Conservation (phyloP, 2,113 vertebrate species). For the Plotosus lineatus region DNA sequence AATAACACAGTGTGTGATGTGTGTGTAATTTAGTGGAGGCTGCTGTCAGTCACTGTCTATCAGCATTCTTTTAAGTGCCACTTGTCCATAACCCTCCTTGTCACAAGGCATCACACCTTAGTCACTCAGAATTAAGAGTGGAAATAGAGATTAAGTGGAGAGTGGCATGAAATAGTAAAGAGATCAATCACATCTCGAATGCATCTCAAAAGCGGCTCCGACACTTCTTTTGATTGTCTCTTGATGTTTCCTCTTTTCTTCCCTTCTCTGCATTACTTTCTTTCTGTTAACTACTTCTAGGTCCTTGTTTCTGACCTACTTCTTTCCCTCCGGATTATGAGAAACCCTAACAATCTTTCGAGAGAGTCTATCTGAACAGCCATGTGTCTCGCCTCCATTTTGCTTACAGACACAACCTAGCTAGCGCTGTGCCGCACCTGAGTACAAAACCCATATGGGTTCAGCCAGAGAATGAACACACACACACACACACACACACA, state of each 20-base stretch:
- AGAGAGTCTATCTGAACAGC: constrained; percentile 33
- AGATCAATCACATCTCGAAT: constrained; percentile 24
- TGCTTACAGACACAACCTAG: not conserved
- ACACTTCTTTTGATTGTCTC: constrained; percentile 34
- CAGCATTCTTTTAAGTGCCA: constrained; percentile 44
- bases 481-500: not conserved
- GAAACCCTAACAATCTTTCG: constrained; percentile 35
- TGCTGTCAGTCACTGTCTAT: constrained; percentile 52
- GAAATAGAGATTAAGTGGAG: constrained; percentile 46
- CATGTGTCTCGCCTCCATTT: constrained; percentile 25
- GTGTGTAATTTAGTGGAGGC: constrained; percentile 50
- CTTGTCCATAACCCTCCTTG: constrained; percentile 26
- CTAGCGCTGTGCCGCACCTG: constrained; percentile 5
- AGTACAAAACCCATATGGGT: constrained; percentile 27
- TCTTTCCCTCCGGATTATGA: constrained; percentile 47
- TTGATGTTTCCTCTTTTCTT: constrained; percentile 44
- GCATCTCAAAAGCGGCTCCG: constrained; percentile 18
- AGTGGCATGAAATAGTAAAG: constrained; percentile 19
- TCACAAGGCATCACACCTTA: constrained; percentile 39
- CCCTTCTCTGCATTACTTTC: constrained; percentile 37
- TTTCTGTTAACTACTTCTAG: not conserved
- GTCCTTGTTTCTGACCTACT: constrained; percentile 45
- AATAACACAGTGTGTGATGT: constrained; percentile 46
- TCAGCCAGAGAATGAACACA: not conserved
- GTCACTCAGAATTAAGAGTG: constrained; percentile 21